Evolutionary conservation across 2,797 vertebrate species (phyloP), one percentile per base, ranked within the genome.

Genomic region (Botia almorhae): DNA sequence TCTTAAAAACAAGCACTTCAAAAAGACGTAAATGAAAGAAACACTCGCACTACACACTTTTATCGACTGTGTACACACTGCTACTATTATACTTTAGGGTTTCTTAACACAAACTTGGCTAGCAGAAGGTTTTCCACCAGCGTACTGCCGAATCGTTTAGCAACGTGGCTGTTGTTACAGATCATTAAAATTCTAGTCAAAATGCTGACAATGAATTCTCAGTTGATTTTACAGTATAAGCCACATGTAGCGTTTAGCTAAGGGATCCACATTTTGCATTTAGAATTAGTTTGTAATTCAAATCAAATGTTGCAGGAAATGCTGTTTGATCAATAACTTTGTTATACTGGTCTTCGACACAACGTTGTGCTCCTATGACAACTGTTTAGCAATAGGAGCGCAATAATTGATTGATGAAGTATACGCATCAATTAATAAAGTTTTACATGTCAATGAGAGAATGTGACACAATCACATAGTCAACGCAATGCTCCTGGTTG

Each of bases 71-170:
- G 46, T 72, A 55, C 26, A 11, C 11, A 51, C 43, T 63, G 70
- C 58, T 51, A 43, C 13, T 8, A n/a, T 72, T 71, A 58, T 77
- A 78, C 80, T 51, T 67, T 23, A 74, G 33, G 29, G 81, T 55
- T 83, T 83, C 39, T 79, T 81, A 51, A 81, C 80, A 82, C 23
- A 63, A 46, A 46, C 43, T 70, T 81, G 69, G 60, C 81, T 79
- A 23, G 21, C 39, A 53, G 43, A 48, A 69, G 72, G 16, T 80
- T 81, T 80, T 78, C 29, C 19, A 19, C 58, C 63, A 53, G 43
- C 19, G 16, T 61, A 26, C 61, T 72, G 64, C 39, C 26, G 16
- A 51, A 39, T 71, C 46, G 0, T 53, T 80, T 33, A 43, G 26
- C 67, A 26, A 29, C 11, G 29, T 2, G 4, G 51, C 23, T 67